A percentile compares a stretch with the other conserved stretches of the same genome.
Evolutionary conservation across 2,888 invertebrate species (phyloP).

Genomic region (Papilio gigon): DNA sequence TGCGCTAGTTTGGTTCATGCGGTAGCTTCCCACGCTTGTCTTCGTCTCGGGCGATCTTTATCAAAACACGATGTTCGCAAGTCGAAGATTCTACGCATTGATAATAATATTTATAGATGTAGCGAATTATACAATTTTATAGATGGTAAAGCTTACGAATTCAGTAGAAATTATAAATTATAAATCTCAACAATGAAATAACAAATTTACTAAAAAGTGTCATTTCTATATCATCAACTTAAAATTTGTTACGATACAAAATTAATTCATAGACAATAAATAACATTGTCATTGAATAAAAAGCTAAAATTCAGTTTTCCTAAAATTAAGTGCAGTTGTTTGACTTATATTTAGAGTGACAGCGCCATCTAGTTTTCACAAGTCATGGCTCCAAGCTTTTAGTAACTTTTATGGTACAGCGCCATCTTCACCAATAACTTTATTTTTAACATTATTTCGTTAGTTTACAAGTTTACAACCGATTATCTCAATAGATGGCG

Average conservation of each 20-base stretch:
- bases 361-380: not conserved
- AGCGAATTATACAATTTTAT: not conserved
- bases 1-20: not conserved
- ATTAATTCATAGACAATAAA: no score
- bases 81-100: not conserved
- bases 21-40: slow-evolving; percentile 23
- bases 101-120: slow-evolving; percentile 12
- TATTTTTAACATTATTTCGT: not conserved
- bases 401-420: no score
- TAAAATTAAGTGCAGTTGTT: no score
- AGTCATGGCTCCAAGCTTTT: no score
- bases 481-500: not conserved
- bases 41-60: slow-evolving; percentile 21
- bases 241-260: no score
- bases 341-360: no score
- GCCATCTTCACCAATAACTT: not conserved
- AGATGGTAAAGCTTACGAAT: not conserved
- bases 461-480: not conserved
- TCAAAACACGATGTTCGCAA: slow-evolving; percentile 14
- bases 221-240: no score
- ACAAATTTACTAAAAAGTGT: no score
- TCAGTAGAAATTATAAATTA: no score
- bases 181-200: no score
- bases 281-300: no score
- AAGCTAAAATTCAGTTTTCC: no score